These are phyloP conservation scores for Heterohyrax brucei DNA, from an alignment of 2,797 vertebrate species.

Conservation along the genomic window DNA sequence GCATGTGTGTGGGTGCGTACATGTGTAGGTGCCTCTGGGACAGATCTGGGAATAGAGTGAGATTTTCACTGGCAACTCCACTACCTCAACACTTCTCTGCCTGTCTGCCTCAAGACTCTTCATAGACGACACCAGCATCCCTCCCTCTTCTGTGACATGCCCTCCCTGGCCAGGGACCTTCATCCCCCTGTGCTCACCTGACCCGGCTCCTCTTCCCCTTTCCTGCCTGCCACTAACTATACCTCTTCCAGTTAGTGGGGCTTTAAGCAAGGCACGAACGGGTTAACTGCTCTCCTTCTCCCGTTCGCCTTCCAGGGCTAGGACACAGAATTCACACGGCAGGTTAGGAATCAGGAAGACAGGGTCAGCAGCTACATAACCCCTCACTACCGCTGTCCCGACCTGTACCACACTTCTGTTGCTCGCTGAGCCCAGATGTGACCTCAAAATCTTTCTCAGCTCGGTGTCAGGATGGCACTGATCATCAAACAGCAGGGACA, in stretches of 20 bases:
- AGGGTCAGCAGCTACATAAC: too few relatives aligned
- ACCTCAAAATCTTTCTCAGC: conserved; percentile 20
- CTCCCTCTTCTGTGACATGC: neutral
- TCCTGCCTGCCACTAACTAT: neutral
- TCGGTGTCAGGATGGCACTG: neutral
- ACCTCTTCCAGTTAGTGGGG: neutral
- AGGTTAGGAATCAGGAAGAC: neutral
- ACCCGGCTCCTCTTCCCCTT: neutral
- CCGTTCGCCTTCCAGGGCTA: neutral
- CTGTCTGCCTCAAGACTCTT: neutral
- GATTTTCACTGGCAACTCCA: too few relatives aligned
- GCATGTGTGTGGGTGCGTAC: neutral
- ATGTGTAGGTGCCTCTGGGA: neutral
- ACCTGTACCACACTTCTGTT: too few relatives aligned
- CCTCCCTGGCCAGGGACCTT: neutral
- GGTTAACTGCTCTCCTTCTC: neutral
- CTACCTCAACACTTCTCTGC: neutral
- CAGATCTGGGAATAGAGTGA: neutral
- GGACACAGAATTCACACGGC: neutral
- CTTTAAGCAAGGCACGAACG: neutral
- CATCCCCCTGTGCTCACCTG: neutral
- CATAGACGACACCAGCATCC: neutral
- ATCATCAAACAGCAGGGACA: neutral
- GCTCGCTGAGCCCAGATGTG: neutral
- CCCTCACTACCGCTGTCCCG: neutral